Percentiles rank a stretch among this genome's conserved stretches.
Evolutionary conservation across 2,113 vertebrate genomes (phyloP).

Genomic region (Brachyhypopomus gauderio): DNA sequence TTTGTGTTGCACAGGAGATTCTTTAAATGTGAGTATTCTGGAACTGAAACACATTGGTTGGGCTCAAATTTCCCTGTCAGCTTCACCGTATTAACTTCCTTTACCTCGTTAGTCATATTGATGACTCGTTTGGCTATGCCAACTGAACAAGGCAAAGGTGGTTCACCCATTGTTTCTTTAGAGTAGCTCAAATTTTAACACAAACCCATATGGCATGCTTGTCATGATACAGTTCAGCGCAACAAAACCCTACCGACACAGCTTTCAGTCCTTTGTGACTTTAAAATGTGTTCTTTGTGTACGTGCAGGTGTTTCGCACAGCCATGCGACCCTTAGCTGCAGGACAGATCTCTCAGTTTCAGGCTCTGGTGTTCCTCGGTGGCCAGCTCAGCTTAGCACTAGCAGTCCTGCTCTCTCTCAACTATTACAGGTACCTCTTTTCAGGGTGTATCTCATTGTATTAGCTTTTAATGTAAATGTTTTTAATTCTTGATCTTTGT

Average conservation of each 20-base stretch:
- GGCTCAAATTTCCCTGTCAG: background rate
- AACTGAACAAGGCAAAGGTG: background rate
- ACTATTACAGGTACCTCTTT: slow-evolving; percentile 85
- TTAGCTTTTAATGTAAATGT: background rate
- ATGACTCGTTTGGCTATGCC: too few relatives aligned
- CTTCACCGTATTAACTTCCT: background rate
- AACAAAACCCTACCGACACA: too few relatives aligned
- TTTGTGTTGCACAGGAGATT: too few relatives aligned
- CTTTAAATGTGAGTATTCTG: background rate
- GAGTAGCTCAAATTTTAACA: too few relatives aligned
- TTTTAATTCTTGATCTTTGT: too few relatives aligned
- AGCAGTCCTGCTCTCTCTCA: slow-evolving; percentile 88
- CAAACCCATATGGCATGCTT: too few relatives aligned
- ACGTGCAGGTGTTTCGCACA: slow-evolving; percentile 85
- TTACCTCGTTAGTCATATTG: background rate
- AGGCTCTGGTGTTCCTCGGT: slow-evolving; percentile 85
- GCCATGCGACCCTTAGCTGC: slow-evolving; percentile 87
- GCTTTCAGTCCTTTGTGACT: background rate
- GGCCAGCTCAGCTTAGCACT: slow-evolving; percentile 89
- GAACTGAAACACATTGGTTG: background rate
- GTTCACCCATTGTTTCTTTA: background rate
- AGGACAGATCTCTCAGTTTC: slow-evolving; percentile 83
- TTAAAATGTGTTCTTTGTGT: slow-evolving; percentile 22
- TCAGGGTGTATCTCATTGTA: background rate
- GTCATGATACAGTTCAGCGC: too few relatives aligned